A percentile compares a stretch with the other conserved stretches of the same genome.
These are phyloP conservation scores for Lipophrys pholis DNA, from an alignment of 2,113 vertebrate species.

Conservation along the genomic window DNA sequence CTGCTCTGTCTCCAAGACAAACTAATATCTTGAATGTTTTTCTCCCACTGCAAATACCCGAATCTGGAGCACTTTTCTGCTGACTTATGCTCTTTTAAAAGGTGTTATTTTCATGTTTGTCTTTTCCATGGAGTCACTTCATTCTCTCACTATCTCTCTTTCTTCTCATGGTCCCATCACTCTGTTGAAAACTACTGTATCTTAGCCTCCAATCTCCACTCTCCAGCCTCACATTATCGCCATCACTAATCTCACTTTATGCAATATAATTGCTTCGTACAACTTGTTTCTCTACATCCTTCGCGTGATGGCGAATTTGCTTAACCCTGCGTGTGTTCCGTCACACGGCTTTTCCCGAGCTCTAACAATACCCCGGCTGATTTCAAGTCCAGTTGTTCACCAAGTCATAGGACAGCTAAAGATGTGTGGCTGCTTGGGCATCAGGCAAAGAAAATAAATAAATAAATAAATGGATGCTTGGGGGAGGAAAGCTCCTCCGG, in stretches of 20 bases:
- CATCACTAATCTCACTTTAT: constrained; percentile 66
- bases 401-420: constrained; percentile 63
- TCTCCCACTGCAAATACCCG: no score
- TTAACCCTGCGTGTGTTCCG: constrained; percentile 66
- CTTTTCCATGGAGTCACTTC: not conserved
- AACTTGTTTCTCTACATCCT: constrained; percentile 65
- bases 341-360: constrained; percentile 55
- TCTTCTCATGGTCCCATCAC: constrained; percentile 1
- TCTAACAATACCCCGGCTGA: constrained; percentile 61
- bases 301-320: constrained; percentile 26
- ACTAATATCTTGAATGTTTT: no score
- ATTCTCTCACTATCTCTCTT: not conserved
- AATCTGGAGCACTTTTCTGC: not conserved
- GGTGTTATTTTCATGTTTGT: constrained; percentile 2
- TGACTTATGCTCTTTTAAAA: constrained; percentile 13
- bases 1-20: not conserved
- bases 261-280: constrained; percentile 70
- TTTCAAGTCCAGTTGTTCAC: constrained; percentile 63
- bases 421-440: constrained; percentile 58
- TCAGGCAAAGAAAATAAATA: constrained; percentile 61
- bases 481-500: constrained; percentile 57
- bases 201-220: constrained; percentile 35
- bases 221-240: constrained; percentile 30
- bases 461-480: constrained; percentile 51
- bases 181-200: constrained; percentile 29